A percentile compares a stretch with the other conserved stretches of the same genome.
Evolutionary conservation across 2,888 invertebrate genomes (phyloP).

Genomic region (Microctonus aethiopoides): DNA sequence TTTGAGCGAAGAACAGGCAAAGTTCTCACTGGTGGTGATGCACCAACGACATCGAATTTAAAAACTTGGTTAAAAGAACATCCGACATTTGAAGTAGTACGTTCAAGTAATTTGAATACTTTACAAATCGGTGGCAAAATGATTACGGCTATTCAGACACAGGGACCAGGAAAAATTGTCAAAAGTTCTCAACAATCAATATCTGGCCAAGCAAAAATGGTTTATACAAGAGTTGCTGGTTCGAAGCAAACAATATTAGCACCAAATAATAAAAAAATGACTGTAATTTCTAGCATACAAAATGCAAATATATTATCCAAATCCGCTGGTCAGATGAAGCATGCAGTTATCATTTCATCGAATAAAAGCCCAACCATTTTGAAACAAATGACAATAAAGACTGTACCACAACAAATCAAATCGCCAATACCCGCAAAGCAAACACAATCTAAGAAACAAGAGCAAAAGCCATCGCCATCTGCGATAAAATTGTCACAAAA

Average conservation of each 20-base stretch:
- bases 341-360: constrained; percentile 34
- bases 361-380: constrained; percentile 45
- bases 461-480: constrained; percentile 57
- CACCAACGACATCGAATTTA: constrained; percentile 83
- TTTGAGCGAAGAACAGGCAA: constrained; percentile 84
- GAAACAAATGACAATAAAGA: constrained; percentile 70
- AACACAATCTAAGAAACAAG: constrained; percentile 55
- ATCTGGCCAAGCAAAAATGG: constrained; percentile 53
- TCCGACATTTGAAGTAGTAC: constrained; percentile 88
- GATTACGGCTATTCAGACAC: constrained; percentile 54
- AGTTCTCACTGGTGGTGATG: constrained; percentile 76
- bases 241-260: constrained; percentile 60
- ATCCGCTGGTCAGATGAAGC: constrained; percentile 45
- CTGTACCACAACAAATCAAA: constrained; percentile 47
- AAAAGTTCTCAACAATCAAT: constrained; percentile 46
- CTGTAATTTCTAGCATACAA: constrained; percentile 36
- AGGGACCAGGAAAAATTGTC: constrained; percentile 39
- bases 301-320: constrained; percentile 15
- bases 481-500: constrained; percentile 43
- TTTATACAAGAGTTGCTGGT: constrained; percentile 58
- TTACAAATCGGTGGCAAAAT: constrained; percentile 57
- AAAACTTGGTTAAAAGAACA: constrained; percentile 87
- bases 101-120: constrained; percentile 67
- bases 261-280: constrained; percentile 58
- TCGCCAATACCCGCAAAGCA: constrained; percentile 51